Evolutionary conservation across 2,888 invertebrate species (phyloP).

Genomic region (Cryptosula pallasiana): DNA sequence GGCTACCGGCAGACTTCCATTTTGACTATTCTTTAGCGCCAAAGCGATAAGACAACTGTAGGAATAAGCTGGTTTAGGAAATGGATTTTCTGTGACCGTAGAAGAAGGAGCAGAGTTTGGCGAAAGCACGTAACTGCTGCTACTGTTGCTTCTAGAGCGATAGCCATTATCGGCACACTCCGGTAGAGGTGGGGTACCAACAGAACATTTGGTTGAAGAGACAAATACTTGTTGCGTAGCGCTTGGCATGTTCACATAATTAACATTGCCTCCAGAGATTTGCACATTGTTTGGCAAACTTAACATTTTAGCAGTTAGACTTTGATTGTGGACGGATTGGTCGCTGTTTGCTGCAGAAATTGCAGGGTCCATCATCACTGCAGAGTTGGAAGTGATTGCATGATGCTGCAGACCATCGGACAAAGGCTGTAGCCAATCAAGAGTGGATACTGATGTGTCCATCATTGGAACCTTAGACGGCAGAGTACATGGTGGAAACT

Average conservation of each 20-base stretch:
- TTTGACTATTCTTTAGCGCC: conserved; percentile 91
- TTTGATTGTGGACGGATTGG: conserved; percentile 22
- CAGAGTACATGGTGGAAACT: neutral
- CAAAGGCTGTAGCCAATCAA: neutral
- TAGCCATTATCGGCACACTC: neutral
- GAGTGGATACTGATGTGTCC: neutral
- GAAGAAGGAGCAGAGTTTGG: conserved; percentile 17
- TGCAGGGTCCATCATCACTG: neutral
- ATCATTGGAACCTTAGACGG: no score
- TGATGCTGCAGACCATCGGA: neutral
- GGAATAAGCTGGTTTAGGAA: conserved; percentile 94
- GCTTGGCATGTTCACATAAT: conserved; percentile 12
- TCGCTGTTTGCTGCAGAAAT: neutral
- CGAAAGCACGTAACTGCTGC: conserved; percentile 9
- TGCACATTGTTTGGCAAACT: conserved; percentile 14
- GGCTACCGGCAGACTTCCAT: conserved; percentile 89
- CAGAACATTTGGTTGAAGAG: neutral
- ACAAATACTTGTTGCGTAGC: neutral
- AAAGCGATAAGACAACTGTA: conserved; percentile 96
- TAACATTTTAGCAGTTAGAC: neutral
- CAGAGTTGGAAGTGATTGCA: neutral
- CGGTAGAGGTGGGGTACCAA: neutral
- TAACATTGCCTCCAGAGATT: conserved; percentile 9
- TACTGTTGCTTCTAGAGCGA: neutral
- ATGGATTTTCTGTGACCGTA: conserved; percentile 51